A percentile compares a stretch with the other conserved stretches of the same genome.
These are phyloP conservation scores for Apomyelois bistriatella DNA, from an alignment of 2,888 invertebrate species.

Conservation along the genomic window DNA sequence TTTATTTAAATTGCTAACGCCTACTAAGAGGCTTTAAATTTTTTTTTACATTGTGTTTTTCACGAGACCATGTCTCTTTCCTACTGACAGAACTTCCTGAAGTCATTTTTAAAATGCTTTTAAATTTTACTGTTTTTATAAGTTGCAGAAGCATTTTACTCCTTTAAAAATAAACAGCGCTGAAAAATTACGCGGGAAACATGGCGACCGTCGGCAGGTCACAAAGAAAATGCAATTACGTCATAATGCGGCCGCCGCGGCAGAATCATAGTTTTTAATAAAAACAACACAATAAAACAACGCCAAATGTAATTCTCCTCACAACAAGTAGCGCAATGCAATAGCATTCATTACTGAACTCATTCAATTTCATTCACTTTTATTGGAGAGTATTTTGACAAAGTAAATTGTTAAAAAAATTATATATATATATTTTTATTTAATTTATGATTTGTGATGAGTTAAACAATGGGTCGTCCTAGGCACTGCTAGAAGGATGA, in stretches of 20 bases:
- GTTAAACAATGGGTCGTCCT: too few relatives aligned
- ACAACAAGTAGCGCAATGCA: background rate
- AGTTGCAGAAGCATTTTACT: background rate
- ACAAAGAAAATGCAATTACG: constrained; percentile 12
- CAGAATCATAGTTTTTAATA: constrained; percentile 8
- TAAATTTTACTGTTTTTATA: background rate
- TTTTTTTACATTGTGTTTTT: too few relatives aligned
- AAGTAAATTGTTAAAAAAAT: background rate
- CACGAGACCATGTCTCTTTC: too few relatives aligned
- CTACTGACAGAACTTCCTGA: too few relatives aligned
- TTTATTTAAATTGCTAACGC: too few relatives aligned
- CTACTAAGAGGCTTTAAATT: too few relatives aligned
- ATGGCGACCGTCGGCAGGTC: constrained; percentile 5
- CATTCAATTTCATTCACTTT: background rate
- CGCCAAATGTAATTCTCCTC: background rate
- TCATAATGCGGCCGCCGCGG: constrained; percentile 1
- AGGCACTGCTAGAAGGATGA: too few relatives aligned
- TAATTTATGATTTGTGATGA: too few relatives aligned
- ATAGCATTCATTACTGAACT: background rate
- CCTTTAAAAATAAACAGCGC: background rate
- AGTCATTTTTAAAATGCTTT: too few relatives aligned
- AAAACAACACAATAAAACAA: constrained; percentile 8
- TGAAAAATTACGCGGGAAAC: background rate
- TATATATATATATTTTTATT: background rate
- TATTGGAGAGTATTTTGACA: background rate